Evolutionary conservation across 1,140 invertebrate species (phyloP).

Genomic region (Babylonia areolata): DNA sequence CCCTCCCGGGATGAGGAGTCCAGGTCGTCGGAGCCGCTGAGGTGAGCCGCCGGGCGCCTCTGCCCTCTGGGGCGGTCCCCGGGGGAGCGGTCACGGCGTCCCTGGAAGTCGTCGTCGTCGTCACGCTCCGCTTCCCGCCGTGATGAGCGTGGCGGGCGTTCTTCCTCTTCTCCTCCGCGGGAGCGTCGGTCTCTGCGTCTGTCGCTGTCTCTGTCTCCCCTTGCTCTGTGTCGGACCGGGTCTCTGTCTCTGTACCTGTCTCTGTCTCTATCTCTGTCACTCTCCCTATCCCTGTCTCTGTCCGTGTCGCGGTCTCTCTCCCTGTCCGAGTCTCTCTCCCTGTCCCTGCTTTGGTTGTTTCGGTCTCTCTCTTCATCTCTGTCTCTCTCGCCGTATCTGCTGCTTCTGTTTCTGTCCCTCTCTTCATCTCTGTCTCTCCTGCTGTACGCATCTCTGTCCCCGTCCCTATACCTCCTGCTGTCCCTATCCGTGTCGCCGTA

Average conservation of each 20-base stretch:
- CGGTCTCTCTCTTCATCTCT: neutral
- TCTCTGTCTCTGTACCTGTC: neutral
- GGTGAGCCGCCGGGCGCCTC: neutral
- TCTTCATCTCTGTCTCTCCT: neutral
- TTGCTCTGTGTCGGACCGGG: neutral
- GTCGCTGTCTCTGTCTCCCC: neutral
- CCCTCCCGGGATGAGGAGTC: neutral
- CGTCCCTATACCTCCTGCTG: neutral
- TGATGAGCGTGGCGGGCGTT: neutral
- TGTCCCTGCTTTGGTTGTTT: neutral
- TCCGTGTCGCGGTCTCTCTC: too few relatives aligned
- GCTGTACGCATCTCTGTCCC: neutral
- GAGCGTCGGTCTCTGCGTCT: neutral
- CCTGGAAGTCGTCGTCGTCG: neutral
- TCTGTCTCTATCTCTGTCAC: neutral
- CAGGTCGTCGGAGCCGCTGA: constrained; percentile 20
- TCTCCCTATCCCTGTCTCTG: neutral
- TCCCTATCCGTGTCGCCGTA: constrained; percentile 6
- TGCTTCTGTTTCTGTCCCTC: neutral
- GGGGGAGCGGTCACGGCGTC: too few relatives aligned
- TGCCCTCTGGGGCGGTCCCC: neutral
- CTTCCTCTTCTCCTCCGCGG: too few relatives aligned
- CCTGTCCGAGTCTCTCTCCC: neutral
- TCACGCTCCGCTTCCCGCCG: neutral
- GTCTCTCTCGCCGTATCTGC: neutral